phyloP scores from a whole-genome alignment of 2,797 vertebrate genomes.

The Craterocephalus amniculus region DNA sequence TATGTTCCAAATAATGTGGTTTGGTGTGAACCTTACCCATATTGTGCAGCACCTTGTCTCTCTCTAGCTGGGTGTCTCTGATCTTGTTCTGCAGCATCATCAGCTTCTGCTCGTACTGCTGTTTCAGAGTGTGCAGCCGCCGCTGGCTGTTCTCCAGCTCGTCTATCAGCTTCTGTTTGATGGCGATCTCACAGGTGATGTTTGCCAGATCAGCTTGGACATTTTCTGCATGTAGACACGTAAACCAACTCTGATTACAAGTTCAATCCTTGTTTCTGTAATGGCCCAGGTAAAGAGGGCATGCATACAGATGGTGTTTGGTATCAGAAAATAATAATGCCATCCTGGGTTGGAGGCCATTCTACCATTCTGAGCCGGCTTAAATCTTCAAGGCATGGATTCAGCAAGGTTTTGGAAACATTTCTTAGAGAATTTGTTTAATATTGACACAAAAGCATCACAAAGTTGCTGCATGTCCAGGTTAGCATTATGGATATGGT shows the following conservation, averaged over 20 bases:
- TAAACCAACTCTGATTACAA: neutral
- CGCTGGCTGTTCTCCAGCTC: conserved; percentile 97
- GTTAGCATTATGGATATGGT: neutral
- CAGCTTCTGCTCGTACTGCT: conserved; percentile 96
- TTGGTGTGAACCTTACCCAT: conserved; percentile 81
- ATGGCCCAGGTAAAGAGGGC: neutral
- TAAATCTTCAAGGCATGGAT: neutral
- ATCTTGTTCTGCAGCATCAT: conserved; percentile 97
- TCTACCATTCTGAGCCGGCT: neutral
- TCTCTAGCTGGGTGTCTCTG: conserved; percentile 94
- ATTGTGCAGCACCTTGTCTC: conserved; percentile 95
- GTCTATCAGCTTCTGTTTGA: conserved; percentile 98
- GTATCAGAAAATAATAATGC: too few species aligned
- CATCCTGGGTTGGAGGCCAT: neutral
- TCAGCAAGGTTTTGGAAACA: neutral
- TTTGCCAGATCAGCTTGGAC: conserved; percentile 95
- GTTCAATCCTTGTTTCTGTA: neutral
- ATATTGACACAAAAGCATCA: neutral
- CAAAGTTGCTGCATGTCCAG: neutral
- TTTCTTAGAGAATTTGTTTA: neutral
- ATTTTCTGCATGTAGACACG: conserved; percentile 79
- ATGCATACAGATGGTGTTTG: too few species aligned
- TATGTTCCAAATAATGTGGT: neutral
- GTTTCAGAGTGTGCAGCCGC: conserved; percentile 93
- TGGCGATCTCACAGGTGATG: conserved; percentile 98